phyloP scores from a whole-genome alignment of 2,113 vertebrate species.

The Lycaon pictus region DNA sequence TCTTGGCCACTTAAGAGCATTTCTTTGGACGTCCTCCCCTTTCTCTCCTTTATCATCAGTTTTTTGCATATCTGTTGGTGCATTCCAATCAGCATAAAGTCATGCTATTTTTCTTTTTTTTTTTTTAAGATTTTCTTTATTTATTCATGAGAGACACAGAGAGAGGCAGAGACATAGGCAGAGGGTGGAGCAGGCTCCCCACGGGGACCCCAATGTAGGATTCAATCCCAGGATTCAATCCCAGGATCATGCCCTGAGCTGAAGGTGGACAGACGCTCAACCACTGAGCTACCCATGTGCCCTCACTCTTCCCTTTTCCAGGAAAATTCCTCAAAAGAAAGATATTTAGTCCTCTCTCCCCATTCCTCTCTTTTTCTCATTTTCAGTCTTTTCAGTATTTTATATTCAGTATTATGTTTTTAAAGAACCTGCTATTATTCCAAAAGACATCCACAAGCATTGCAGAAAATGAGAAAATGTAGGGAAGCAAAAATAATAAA shows the following conservation, averaged over 20 bases:
- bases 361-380: conserved; percentile 16
- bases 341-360: not conserved
- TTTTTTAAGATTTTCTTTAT: too few species aligned
- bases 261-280: too few species aligned
- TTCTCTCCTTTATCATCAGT: not conserved
- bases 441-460: not conserved
- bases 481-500: not conserved
- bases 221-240: too few species aligned
- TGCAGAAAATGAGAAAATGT: not conserved
- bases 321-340: not conserved
- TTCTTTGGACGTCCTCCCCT: not conserved
- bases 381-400: not conserved
- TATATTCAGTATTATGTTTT: not conserved
- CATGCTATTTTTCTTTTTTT: not conserved
- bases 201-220: too few species aligned
- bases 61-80: not conserved
- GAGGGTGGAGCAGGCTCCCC: too few species aligned
- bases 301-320: not conserved
- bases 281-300: too few species aligned
- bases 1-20: not conserved
- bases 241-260: too few species aligned
- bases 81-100: not conserved
- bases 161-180: too few species aligned
- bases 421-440: conserved; percentile 18
- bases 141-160: too few species aligned